Conservation (phyloP, 35 echinoderm and acorn worm species). For the Holothuria glaberrima region DNA sequence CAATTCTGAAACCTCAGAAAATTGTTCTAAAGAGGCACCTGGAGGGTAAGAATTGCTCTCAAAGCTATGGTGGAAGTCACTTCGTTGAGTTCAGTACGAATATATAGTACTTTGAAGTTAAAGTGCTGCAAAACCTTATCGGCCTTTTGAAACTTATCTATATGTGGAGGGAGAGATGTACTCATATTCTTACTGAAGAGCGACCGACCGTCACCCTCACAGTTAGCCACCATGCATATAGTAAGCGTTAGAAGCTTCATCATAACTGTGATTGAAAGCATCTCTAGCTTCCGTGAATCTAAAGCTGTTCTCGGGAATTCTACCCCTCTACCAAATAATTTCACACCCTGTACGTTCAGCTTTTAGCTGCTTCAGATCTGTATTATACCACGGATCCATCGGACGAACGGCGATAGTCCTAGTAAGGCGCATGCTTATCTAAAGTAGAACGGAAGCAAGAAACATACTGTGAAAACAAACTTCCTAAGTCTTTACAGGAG, state of each 20-base stretch:
- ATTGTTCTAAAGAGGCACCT: background rate
- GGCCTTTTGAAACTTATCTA: no score
- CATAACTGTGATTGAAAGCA: background rate
- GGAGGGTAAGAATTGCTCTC: background rate
- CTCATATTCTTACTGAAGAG: no score
- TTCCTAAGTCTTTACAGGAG: background rate
- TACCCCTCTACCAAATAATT: background rate
- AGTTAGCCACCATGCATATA: no score
- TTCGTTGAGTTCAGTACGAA: no score
- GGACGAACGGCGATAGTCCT: background rate
- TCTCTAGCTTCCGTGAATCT: background rate
- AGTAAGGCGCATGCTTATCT: no score
- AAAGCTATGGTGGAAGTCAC: background rate
- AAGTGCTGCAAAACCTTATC: no score
- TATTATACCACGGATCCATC: background rate
- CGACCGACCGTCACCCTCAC: no score
- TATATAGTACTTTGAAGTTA: no score
- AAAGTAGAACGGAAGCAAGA: background rate
- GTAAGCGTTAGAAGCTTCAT: background rate
- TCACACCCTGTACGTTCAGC: conserved; percentile 10
- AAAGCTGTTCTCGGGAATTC: background rate
- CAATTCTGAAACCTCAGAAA: no score
- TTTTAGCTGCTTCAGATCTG: conserved; percentile 2
- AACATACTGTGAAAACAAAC: conserved; percentile 1
- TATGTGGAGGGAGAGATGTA: no score